Percentiles rank a stretch among this genome's conserved stretches.
Evolutionary conservation across 2,797 vertebrate genomes (phyloP).

Genomic region (Microhierax caerulescens): DNA sequence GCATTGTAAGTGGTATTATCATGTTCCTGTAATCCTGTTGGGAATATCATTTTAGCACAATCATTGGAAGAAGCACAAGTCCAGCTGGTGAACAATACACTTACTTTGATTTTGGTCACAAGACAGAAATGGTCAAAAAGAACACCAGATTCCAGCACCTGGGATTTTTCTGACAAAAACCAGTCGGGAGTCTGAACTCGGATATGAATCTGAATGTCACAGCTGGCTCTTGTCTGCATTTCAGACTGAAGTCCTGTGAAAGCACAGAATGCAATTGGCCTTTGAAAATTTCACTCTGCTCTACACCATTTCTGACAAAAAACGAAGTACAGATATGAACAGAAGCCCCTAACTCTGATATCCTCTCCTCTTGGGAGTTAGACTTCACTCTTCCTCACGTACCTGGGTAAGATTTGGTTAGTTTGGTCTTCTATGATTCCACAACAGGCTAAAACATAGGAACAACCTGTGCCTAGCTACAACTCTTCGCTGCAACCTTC

Average conservation of each 20-base stretch:
- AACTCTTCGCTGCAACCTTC: background rate
- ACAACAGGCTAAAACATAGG: background rate
- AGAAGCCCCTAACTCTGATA: background rate
- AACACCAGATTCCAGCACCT: background rate
- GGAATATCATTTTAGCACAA: background rate
- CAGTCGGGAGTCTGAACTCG: rapidly evolving
- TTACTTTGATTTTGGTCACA: background rate
- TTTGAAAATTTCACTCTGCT: background rate
- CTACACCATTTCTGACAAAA: background rate
- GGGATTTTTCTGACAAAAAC: background rate
- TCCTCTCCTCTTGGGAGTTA: background rate
- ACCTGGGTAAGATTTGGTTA: background rate
- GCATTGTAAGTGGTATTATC: background rate
- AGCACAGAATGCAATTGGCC: background rate
- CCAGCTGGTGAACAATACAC: background rate
- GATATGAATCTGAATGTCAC: background rate
- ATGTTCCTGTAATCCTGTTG: background rate
- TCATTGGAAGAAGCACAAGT: background rate
- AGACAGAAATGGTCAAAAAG: background rate
- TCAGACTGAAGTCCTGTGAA: background rate
- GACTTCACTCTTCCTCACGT: background rate
- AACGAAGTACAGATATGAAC: background rate
- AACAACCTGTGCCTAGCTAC: background rate
- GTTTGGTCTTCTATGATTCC: background rate
- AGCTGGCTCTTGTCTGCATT: background rate